Base-by-base conservation (phyloP, 2,888 invertebrate genomes). In the Rhagophthalmus giganteus region DNA sequence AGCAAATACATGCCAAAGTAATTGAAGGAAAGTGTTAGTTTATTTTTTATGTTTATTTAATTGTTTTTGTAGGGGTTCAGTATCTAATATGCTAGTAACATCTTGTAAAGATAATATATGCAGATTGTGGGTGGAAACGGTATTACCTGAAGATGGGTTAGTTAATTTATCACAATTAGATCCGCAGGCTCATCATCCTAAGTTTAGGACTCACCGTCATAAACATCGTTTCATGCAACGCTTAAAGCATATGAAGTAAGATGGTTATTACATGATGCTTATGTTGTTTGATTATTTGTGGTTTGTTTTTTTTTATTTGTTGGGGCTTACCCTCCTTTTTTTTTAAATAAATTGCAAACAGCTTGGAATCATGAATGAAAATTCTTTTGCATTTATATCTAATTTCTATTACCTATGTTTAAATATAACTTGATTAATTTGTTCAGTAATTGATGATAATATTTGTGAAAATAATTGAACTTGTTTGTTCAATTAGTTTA, bases 1-100 rank as follows among this genome's bases (percentile, higher is more conserved):
- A 98, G 98, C 79, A 96, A 97, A 79, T 98, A 97, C 69, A 97
- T 99, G 96, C 97, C 98, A 39, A 94, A 94, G 92, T 93, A 78
- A 78, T 79, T 72, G 52, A 35, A 24, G n/a, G n/a, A n/a, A n/a
- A n/a, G n/a, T n/a, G 38, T 41, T 12, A 45, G 45, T 35, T 47
- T 11, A 14, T 9, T 34, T 20, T 8, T 30, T 14, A 25, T 42
- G n/a, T 27, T 9, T 15, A 5, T 76, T 69, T 8, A 55, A 48
- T 58, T 61, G 57, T 70, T 74, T 13, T 37, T 37, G 25, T 74
- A 93, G 93, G 73, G 95, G 96, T 41, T 94, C 95, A 39, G 95
- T 98, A 8, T 94, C 95, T 54, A 98, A 99, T 77, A 94, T 97
- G 86, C 76, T 99, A 62, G 93, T 99, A 51, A 98, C 99, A 48